A percentile compares a stretch with the other conserved stretches of the same genome.
These are phyloP conservation scores for Staurois parvus DNA, from an alignment of 2,797 vertebrate species.

Conservation along the genomic window DNA sequence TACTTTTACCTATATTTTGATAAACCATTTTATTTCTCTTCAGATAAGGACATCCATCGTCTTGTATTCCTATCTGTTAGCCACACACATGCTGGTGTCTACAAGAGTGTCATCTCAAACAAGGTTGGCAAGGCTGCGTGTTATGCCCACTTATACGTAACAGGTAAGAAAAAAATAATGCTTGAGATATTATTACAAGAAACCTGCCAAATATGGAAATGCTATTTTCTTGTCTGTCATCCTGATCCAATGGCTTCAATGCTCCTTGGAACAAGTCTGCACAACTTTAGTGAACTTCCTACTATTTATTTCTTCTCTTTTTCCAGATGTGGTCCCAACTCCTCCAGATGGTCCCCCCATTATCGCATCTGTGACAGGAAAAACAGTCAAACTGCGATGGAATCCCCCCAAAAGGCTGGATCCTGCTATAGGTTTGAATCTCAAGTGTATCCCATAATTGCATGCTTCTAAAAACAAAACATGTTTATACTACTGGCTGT, in stretches of 20 bases:
- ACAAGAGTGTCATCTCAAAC: slow-evolving; percentile 98
- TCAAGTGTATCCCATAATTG: no score
- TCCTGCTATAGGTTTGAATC: slow-evolving; percentile 86
- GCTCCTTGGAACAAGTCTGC: no score
- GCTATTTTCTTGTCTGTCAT: no score
- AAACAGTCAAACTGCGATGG: slow-evolving; percentile 88
- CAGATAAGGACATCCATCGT: slow-evolving; percentile 94
- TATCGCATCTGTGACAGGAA: slow-evolving; percentile 88
- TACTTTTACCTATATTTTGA: no score
- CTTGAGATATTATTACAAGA: no score
- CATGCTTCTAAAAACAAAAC: no score
- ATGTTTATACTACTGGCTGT: not conserved
- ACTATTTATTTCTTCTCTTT: not conserved
- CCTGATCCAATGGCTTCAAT: no score
- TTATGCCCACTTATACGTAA: slow-evolving; percentile 95
- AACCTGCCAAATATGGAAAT: no score
- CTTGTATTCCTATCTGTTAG: slow-evolving; percentile 88
- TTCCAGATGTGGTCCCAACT: slow-evolving; percentile 91
- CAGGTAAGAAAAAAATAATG: slow-evolving; percentile 78
- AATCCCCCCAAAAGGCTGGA: slow-evolving; percentile 92
- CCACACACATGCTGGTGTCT: slow-evolving; percentile 92
- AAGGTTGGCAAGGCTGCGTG: slow-evolving; percentile 97
- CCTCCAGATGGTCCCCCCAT: slow-evolving; percentile 90
- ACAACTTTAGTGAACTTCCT: no score
- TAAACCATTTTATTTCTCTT: not conserved